phyloP scores from a whole-genome alignment of 2,797 vertebrate species.

The Catharus ustulatus region DNA sequence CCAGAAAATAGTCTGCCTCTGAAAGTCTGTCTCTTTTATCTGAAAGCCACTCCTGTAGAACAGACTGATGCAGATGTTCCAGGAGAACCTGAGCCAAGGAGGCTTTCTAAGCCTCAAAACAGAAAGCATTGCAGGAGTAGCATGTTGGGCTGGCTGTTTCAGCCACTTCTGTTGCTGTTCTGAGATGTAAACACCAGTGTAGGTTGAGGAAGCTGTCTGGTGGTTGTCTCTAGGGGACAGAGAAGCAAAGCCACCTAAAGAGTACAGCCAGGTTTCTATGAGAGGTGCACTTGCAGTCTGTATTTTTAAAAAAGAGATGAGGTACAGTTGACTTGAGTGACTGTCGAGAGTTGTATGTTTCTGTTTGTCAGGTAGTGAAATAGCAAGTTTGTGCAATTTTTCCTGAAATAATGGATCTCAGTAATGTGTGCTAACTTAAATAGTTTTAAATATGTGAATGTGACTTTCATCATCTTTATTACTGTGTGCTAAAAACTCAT shows the following conservation, averaged over 20 bases:
- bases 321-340: neutral
- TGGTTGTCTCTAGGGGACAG: neutral
- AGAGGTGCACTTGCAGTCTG: neutral
- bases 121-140: neutral
- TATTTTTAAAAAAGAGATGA: neutral
- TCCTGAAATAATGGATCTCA: neutral
- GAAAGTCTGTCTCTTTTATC: constrained; percentile 17
- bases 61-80: neutral
- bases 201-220: neutral
- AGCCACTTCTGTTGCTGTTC: neutral
- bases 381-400: neutral
- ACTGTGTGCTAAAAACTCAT: neutral
- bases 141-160: neutral
- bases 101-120: neutral
- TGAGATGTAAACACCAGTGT: neutral
- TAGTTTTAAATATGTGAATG: neutral
- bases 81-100: neutral
- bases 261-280: neutral
- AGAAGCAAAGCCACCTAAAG: neutral
- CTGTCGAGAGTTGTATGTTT: neutral
- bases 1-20: constrained; percentile 16
- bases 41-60: neutral
- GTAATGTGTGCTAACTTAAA: neutral
- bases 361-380: neutral
- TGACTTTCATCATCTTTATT: neutral